A percentile compares a stretch with the other conserved stretches of the same genome.
These are phyloP conservation scores for Phrynosoma platyrhinos DNA, from an alignment of 2,113 vertebrate genomes.

Conservation along the genomic window DNA sequence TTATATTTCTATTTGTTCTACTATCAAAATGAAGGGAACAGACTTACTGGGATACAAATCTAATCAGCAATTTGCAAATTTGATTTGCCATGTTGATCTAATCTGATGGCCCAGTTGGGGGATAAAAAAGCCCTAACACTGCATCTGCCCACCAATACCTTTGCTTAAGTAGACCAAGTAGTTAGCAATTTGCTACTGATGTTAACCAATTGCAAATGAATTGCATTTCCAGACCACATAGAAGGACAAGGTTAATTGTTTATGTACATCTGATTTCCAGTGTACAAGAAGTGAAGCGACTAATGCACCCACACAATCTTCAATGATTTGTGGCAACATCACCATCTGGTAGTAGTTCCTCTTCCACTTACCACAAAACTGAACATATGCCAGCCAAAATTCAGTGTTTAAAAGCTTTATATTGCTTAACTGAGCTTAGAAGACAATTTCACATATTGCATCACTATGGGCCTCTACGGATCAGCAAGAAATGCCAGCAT, in stretches of 20 bases:
- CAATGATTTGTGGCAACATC: background rate
- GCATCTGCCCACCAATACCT: background rate
- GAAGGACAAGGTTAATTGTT: constrained; percentile 6
- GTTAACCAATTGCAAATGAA: constrained; percentile 5
- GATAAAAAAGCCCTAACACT: background rate
- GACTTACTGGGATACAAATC: constrained; percentile 7
- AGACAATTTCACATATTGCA: background rate
- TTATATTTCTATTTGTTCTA: constrained; percentile 11
- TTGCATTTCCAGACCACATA: background rate
- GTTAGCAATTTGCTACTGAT: background rate
- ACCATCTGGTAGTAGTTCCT: background rate
- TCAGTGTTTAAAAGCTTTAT: background rate
- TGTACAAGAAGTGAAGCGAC: background rate
- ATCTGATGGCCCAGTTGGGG: background rate
- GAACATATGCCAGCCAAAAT: background rate
- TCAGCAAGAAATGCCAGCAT: too few species aligned
- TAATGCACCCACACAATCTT: background rate
- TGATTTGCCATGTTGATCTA: background rate
- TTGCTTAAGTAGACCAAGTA: background rate
- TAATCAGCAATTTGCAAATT: constrained; percentile 28
- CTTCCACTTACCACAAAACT: background rate
- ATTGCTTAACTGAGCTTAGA: background rate
- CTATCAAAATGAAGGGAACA: background rate
- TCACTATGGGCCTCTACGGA: background rate
- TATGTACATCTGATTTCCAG: background rate